A percentile compares a stretch with the other conserved stretches of the same genome.
Evolutionary conservation across 2,888 invertebrate genomes (phyloP).

Genomic region (Petrophora chlorosata): DNA sequence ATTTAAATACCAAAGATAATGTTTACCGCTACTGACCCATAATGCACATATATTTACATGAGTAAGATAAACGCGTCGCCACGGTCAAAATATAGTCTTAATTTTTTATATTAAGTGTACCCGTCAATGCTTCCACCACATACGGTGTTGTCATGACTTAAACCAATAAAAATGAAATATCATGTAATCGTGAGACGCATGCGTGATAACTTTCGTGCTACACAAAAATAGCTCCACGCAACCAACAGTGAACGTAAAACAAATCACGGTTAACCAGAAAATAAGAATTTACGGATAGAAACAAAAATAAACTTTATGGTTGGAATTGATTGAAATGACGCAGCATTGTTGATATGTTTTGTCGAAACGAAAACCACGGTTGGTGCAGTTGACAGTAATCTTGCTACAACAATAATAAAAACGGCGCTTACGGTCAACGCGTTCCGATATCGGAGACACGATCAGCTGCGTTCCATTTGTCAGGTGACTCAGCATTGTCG

Average conservation of each 20-base stretch:
- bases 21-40: slow-evolving; percentile 57
- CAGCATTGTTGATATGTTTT: slow-evolving; percentile 53
- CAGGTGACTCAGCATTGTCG: slow-evolving; percentile 81
- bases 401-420: slow-evolving; percentile 76
- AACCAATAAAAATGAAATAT: slow-evolving; percentile 79
- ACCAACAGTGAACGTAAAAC: slow-evolving; percentile 50
- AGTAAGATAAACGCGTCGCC: slow-evolving; percentile 55
- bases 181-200: slow-evolving; percentile 67
- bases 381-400: slow-evolving; percentile 77
- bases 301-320: slow-evolving; percentile 16
- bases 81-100: slow-evolving; percentile 69
- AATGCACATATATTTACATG: slow-evolving; percentile 53
- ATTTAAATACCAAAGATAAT: slow-evolving; percentile 45
- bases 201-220: slow-evolving; percentile 65
- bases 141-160: slow-evolving; percentile 78
- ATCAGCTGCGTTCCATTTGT: slow-evolving; percentile 78
- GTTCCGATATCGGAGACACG: slow-evolving; percentile 74
- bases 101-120: slow-evolving; percentile 68
- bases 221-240: slow-evolving; percentile 67
- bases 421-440: slow-evolving; percentile 81
- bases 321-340: slow-evolving; percentile 41
- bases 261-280: slow-evolving; percentile 52
- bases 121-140: slow-evolving; percentile 72
- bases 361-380: slow-evolving; percentile 57
- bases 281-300: slow-evolving; percentile 38